Conservation (phyloP, 2,888 invertebrate species). For the Lycocerus yunnanus region DNA sequence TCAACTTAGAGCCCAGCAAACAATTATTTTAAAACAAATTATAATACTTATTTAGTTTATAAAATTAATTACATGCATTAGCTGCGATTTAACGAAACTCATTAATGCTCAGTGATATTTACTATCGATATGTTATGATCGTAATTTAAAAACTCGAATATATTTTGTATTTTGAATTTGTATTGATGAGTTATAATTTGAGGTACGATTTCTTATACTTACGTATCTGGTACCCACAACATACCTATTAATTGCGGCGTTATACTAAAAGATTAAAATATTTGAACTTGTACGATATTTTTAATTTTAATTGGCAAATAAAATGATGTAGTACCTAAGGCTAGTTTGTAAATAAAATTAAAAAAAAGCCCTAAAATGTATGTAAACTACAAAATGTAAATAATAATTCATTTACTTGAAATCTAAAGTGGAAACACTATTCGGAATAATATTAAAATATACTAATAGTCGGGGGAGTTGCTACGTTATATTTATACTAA, state of each 20-base stretch:
- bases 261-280: not conserved
- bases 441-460: too few relatives aligned
- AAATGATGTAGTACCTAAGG: too few relatives aligned
- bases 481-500: too few relatives aligned
- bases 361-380: too few relatives aligned
- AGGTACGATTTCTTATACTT: not conserved
- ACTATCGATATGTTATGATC: not conserved
- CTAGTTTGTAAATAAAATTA: too few relatives aligned
- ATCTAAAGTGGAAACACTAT: too few relatives aligned
- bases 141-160: not conserved
- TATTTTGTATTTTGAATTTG: not conserved
- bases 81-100: slow-evolving; percentile 5
- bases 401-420: too few relatives aligned
- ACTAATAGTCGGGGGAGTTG: too few relatives aligned
- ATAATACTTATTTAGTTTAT: not conserved
- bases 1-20: not conserved
- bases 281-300: not conserved
- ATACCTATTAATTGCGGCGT: not conserved
- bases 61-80: slow-evolving; percentile 1
- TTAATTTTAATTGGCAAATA: too few relatives aligned
- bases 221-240: too few relatives aligned
- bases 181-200: not conserved
- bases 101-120: not conserved
- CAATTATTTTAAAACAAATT: not conserved
- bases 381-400: too few relatives aligned